Conservation (phyloP, 1,140 invertebrate genomes). For the Pemphigus obesinymphae region DNA sequence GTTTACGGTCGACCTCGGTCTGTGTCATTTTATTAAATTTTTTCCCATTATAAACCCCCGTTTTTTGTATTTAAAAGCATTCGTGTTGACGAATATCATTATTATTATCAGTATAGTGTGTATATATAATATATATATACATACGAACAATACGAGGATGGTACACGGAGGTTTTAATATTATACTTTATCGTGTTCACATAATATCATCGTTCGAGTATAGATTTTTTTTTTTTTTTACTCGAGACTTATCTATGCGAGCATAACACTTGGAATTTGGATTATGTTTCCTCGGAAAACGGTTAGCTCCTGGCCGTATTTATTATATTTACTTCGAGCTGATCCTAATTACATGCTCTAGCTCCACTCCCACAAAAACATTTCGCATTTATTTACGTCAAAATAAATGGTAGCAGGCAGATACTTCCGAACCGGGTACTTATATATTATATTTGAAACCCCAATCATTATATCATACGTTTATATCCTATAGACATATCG, state of each 20-base stretch:
- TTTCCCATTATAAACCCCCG: background rate
- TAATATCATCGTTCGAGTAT: background rate
- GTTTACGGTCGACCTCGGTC: background rate
- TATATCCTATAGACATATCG: background rate
- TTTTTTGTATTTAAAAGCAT: background rate
- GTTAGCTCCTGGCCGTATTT: background rate
- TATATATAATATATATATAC: background rate
- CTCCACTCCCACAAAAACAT: background rate
- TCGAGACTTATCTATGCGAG: background rate
- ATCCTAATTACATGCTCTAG: background rate
- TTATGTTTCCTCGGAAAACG: background rate
- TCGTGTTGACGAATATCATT: conserved; percentile 3
- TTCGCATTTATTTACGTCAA: conserved; percentile 19
- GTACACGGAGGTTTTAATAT: background rate
- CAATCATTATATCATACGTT: background rate
- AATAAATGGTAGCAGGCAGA: background rate
- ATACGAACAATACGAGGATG: background rate
- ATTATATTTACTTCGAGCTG: background rate
- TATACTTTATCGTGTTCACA: background rate
- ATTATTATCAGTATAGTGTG: background rate
- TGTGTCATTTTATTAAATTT: background rate
- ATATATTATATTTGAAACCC: background rate
- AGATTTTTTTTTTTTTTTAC: background rate
- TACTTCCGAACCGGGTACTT: background rate
- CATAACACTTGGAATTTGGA: background rate